These are phyloP conservation scores for Saxidomus purpurata DNA, from an alignment of 1,140 invertebrate genomes.

Conservation along the genomic window DNA sequence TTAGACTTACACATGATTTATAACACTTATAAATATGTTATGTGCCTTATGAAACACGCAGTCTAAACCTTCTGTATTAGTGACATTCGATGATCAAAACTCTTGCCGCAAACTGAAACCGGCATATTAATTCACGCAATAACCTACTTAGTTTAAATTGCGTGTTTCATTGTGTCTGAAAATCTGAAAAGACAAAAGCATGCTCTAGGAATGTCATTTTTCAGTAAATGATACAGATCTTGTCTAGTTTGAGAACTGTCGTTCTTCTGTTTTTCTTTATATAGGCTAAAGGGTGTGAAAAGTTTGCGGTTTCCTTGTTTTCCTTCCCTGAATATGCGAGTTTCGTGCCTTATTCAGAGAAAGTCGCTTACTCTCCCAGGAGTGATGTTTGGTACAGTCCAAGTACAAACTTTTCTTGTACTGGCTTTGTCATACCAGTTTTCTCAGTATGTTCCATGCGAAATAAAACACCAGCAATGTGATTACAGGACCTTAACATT, in stretches of 20 bases:
- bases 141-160: too few relatives aligned
- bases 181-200: background rate
- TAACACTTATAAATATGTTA: too few relatives aligned
- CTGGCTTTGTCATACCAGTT: background rate
- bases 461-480: slow-evolving; percentile 57
- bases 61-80: too few relatives aligned
- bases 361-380: background rate
- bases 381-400: slow-evolving; percentile 42
- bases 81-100: too few relatives aligned
- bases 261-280: background rate
- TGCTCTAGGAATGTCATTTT: background rate
- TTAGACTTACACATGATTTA: too few relatives aligned
- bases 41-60: too few relatives aligned
- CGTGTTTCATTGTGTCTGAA: too few relatives aligned
- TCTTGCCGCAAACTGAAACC: too few relatives aligned
- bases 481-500: slow-evolving; percentile 49
- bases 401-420: slow-evolving; percentile 24
- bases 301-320: background rate
- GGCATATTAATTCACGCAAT: too few relatives aligned
- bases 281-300: background rate
- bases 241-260: background rate
- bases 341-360: slow-evolving; percentile 1
- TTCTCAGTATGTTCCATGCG: slow-evolving; percentile 35
- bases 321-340: background rate
- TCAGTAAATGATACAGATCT: background rate